Evolutionary conservation across 2,113 vertebrate genomes (phyloP).

Genomic region (Equus przewalskii): DNA sequence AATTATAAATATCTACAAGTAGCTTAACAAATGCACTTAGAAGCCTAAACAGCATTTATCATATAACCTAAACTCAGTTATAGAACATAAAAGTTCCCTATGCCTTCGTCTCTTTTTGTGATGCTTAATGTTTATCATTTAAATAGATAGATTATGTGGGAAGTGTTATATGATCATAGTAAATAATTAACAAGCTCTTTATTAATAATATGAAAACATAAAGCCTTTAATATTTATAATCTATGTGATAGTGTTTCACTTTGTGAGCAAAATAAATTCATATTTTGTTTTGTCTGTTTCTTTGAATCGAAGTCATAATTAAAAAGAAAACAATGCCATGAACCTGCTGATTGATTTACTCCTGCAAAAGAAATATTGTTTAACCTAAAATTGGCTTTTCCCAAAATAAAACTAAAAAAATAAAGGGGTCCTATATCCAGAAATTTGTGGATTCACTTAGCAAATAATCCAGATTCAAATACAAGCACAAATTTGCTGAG

Average conservation of each 20-base stretch:
- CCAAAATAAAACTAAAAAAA: neutral
- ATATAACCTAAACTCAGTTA: neutral
- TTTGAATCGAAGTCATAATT: neutral
- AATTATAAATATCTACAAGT: slow-evolving; percentile 10
- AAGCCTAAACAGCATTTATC: neutral
- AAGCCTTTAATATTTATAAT: neutral
- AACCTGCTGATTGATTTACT: neutral
- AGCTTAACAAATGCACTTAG: neutral
- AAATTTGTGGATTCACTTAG: neutral
- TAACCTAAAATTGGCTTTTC: neutral
- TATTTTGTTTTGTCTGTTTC: neutral
- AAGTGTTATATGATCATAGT: neutral
- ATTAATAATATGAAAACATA: neutral
- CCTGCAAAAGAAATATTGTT: neutral
- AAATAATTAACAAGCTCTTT: neutral
- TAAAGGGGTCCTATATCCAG: neutral
- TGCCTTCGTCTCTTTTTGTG: neutral
- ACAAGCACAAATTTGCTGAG: neutral
- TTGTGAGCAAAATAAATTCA: neutral
- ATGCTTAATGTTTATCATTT: neutral
- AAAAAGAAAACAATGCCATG: neutral
- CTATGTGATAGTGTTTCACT: neutral
- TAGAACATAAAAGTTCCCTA: neutral
- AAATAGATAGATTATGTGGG: neutral
- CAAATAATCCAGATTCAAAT: slow-evolving; percentile 5